These are phyloP conservation scores for Triplophysa rosa DNA, from an alignment of 2,113 vertebrate genomes.

Conservation along the genomic window DNA sequence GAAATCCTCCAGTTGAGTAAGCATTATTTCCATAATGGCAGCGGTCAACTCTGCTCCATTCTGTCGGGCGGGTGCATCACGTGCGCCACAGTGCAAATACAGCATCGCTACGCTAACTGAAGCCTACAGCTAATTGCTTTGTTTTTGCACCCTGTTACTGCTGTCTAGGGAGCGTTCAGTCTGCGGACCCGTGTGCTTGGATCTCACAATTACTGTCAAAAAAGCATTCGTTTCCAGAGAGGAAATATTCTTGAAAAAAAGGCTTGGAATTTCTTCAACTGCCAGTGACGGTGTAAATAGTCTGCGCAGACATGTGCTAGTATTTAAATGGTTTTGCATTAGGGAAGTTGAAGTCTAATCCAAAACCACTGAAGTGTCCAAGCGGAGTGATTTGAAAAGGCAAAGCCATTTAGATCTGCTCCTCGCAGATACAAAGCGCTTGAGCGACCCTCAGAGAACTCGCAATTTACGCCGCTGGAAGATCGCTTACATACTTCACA, in stretches of 20 bases:
- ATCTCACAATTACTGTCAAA: constrained; percentile 21
- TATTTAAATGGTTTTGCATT: constrained; percentile 52
- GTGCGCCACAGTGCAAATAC: neutral
- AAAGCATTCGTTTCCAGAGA: constrained; percentile 40
- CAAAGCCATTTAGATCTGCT: constrained; percentile 47
- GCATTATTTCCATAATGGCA: neutral
- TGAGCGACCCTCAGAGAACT: constrained; percentile 35
- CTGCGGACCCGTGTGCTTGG: constrained; percentile 20
- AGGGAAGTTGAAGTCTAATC: constrained; percentile 50
- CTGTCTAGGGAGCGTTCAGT: constrained; percentile 18
- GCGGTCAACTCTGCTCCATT: neutral
- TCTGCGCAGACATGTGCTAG: constrained; percentile 26
- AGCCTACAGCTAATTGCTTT: constrained; percentile 30
- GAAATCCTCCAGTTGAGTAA: neutral
- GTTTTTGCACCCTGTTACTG: constrained; percentile 25
- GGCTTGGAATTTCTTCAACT: constrained; percentile 14
- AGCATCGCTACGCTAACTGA: constrained; percentile 1
- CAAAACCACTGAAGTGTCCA: constrained; percentile 52
- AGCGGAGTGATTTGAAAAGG: constrained; percentile 47
- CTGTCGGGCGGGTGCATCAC: neutral
- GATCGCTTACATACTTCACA: constrained; percentile 47
- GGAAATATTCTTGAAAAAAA: constrained; percentile 4
- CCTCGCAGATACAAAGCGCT: constrained; percentile 31
- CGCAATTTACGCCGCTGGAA: constrained; percentile 29
- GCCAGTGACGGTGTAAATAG: constrained; percentile 24